Base-by-base conservation (phyloP, 2,888 invertebrate species). In the Conus canariensis region DNA sequence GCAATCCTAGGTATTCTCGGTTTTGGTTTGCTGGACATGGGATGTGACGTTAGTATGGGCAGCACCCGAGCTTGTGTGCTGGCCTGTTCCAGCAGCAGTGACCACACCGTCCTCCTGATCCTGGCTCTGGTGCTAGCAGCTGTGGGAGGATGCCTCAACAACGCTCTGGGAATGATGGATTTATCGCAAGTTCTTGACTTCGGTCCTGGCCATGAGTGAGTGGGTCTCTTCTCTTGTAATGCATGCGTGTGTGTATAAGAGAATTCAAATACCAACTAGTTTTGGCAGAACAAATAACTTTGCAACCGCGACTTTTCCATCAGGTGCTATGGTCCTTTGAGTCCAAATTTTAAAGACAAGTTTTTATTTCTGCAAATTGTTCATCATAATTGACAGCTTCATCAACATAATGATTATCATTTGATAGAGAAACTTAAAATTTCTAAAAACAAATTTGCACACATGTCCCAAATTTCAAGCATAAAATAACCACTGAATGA, bases 101-200 rank as follows among this genome's bases (percentile, higher is more conserved):
- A 87, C 58, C 87, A 87, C 87, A 87, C 25, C n/a, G 22, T 70
- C 58, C 25, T 87, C n/a, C 74, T 87, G 12, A 19, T 58, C 12
- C 87, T 74, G 56, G 70, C 87, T 1, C 74, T 87, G 56, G 87
- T 56, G 9, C 45, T 87, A 74, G 87, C 87, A 19, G 87, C 87
- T 14, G 16, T 74, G 16, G 87, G 87, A 4, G 87, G 87, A 3
- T 87, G 70, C 22, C 25, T 87, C 74, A 74, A 22, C 74, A 58
- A 58, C 25, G 74, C 12, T 14, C 58, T 87, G 25, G 87, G 74
- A 0, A 56, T 87, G 56, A 0, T 87, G 22, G 87, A 77, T 58
- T 70, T 91, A 56, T 83, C 89, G 45, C 87, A 87, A 22, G 58
- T 56, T 3, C 45, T 82, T 8, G 6, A n/a, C 4, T 8, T 91